phyloP scores from a whole-genome alignment of 30 jellyfish, hydroid and myxozoan genomes.

The Morbakka virulenta region DNA sequence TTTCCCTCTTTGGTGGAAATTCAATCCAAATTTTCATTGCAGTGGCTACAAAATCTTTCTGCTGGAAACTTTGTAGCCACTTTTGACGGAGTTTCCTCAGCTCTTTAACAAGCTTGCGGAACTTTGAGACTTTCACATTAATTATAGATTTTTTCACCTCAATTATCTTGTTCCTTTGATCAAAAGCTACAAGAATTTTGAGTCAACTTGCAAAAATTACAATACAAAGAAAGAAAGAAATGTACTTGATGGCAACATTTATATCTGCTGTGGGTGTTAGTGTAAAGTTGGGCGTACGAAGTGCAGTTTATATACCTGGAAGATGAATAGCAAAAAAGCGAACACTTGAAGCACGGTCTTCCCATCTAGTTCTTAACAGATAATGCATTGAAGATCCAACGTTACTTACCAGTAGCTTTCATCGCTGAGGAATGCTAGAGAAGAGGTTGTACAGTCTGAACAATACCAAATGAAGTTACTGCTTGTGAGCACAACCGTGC shows the following conservation, averaged over 20 bases:
- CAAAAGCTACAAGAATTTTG: conserved; percentile 39
- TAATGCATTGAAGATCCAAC: too few relatives aligned
- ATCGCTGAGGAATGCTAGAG: too few relatives aligned
- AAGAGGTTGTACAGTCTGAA: too few relatives aligned
- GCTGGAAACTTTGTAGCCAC: conserved; percentile 37
- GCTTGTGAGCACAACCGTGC: conserved; percentile 53
- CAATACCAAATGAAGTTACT: conserved; percentile 51
- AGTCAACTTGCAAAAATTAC: conserved; percentile 46
- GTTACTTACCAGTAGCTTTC: too few relatives aligned
- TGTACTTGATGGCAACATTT: conserved; percentile 38
- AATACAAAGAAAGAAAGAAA: conserved; percentile 39
- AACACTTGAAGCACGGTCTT: conserved; percentile 56
- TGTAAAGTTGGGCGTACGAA: too few relatives aligned
- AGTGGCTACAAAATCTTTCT: conserved; percentile 40
- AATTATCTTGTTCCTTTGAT: conserved; percentile 34
- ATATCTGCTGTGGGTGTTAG: too few relatives aligned
- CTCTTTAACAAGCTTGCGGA: conserved; percentile 45
- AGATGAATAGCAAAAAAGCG: conserved; percentile 43
- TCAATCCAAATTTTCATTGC: conserved; percentile 37
- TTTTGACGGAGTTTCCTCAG: conserved; percentile 40
- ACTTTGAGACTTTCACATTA: conserved; percentile 30
- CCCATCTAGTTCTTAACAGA: conserved; percentile 47
- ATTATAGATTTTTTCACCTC: conserved; percentile 43
- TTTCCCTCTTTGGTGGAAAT: conserved; percentile 32
- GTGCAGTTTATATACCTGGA: conserved; percentile 32